Percentiles rank a stretch among this genome's conserved stretches.
These are phyloP conservation scores for Loris lydekkerianus DNA, from an alignment of 2,797 vertebrate genomes.

Conservation along the genomic window DNA sequence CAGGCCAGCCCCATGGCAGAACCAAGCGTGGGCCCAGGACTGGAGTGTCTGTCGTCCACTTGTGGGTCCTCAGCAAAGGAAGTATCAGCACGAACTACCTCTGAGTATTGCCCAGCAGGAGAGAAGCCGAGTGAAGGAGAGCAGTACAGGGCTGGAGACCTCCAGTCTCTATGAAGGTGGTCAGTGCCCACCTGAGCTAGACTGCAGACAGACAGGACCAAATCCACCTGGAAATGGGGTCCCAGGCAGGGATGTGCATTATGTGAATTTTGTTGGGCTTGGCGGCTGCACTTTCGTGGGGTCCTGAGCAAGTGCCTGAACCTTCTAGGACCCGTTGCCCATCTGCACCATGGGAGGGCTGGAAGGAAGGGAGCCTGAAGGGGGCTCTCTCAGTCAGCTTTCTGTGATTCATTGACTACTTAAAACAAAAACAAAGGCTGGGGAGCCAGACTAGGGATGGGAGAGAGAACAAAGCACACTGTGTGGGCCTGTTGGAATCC, in stretches of 20 bases:
- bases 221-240: neutral
- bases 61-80: neutral
- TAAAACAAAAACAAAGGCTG: neutral
- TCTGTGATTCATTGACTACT: neutral
- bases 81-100: neutral
- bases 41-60: neutral
- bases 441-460: neutral
- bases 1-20: neutral
- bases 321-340: neutral
- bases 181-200: neutral
- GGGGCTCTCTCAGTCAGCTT: neutral
- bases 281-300: neutral
- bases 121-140: neutral
- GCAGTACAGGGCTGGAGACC: neutral
- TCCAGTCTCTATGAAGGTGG: neutral
- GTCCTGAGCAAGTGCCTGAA: neutral
- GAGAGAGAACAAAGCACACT: neutral
- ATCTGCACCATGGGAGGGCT: neutral
- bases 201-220: neutral
- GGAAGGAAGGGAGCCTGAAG: too few relatives aligned
- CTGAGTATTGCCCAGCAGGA: neutral
- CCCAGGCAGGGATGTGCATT: rapidly evolving
- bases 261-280: neutral
- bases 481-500: neutral
- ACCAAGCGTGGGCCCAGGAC: neutral